phyloP scores from a whole-genome alignment of 2,888 invertebrate genomes.

The Microdon myrmicae region DNA sequence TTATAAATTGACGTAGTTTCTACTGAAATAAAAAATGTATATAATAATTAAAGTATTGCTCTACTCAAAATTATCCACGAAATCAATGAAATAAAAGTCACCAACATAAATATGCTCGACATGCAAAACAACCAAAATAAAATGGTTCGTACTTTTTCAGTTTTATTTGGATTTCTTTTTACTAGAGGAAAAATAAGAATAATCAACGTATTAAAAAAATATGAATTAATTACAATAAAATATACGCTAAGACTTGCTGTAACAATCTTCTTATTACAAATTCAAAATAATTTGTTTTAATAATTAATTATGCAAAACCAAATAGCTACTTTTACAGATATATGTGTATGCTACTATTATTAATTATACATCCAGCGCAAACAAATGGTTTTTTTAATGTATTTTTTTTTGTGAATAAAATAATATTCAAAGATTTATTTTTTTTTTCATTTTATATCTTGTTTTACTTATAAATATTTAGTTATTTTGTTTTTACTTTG shows the following conservation, averaged over 20 bases:
- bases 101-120: constrained; percentile 8
- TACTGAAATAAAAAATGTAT: too few species aligned
- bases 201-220: constrained; percentile 33
- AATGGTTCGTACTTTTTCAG: constrained; percentile 2
- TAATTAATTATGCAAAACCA: neutral
- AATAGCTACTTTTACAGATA: constrained; percentile 15
- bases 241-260: constrained; percentile 47
- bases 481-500: constrained; percentile 10
- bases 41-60: constrained; percentile 2
- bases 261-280: constrained; percentile 18
- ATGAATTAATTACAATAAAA: constrained; percentile 41
- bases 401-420: constrained; percentile 7
- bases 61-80: constrained; percentile 7
- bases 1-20: too few species aligned
- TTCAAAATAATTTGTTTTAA: constrained; percentile 21
- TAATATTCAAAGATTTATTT: constrained; percentile 19
- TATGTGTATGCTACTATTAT: constrained; percentile 31
- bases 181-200: constrained; percentile 47
- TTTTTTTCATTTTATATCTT: constrained; percentile 25
- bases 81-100: constrained; percentile 1
- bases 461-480: neutral
- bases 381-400: constrained; percentile 10
- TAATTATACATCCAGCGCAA: constrained; percentile 26
- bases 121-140: constrained; percentile 1
- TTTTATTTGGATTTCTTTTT: constrained; percentile 28